Evolutionary conservation across 2,797 vertebrate species (phyloP), one percentile per base, ranked within the genome.

Genomic region (Carapus acus): DNA sequence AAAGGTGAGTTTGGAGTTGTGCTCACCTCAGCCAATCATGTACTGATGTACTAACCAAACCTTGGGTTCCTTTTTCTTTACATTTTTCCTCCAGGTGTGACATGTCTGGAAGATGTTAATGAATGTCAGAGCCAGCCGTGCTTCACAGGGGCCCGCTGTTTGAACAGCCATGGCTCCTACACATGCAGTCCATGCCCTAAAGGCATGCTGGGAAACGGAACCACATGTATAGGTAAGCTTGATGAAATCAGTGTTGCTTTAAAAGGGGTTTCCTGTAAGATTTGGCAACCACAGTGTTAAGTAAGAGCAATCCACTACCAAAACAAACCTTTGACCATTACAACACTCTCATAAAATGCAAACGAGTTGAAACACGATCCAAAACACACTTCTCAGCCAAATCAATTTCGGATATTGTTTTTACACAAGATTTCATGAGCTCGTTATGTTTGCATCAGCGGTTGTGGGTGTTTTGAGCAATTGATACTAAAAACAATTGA

Each of bases 201-300:
- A 42, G 87, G 88, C 65, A 88, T 85, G 85, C 65, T 82, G 50
- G 88, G 90, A 74, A 79, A 92, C 18, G 89, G 90, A 36, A 85
- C 73, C 23, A 65, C 20, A 9, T 92, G 91, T 53, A 76, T 67
- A 59, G 60, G 89, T 92, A 65, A 80, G 78, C 51, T 27, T 37
- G 22, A 31, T 29, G 6, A 27, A 27, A 27, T 4, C 24, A 5
- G 5, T 27, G 24, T 27, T 9, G 9, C 24, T 27, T 27, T 27
- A 27, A 27, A 4, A 27, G 9, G 24, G 24, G 24, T 27, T 27
- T 27, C 24, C 24, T 27, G 5, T 5, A 4, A 27, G 9, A 27
- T 27, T 27, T 27, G 24, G 24, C 24, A 27, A 27, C n/a, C n/a
- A 33, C 14, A 13, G 31, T 7, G 8, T 7, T 9, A 33, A 33